phyloP scores from a whole-genome alignment of 2,113 vertebrate genomes.

The Apeltes quadracus region DNA sequence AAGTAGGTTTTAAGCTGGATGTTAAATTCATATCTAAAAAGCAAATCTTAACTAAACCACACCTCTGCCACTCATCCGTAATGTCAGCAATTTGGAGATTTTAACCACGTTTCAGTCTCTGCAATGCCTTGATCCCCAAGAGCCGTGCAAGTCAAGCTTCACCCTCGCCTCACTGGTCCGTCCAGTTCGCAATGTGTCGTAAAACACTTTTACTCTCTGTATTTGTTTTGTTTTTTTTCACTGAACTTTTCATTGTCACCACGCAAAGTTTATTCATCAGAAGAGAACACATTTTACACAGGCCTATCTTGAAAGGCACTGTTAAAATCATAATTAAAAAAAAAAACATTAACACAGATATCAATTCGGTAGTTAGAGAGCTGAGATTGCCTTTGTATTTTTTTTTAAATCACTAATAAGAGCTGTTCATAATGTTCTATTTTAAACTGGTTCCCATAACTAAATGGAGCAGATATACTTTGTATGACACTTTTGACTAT shows the following conservation, averaged over 20 bases:
- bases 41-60: conserved; percentile 5
- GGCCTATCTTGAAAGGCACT: not conserved
- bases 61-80: conserved; percentile 28
- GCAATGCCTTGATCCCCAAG: conserved; percentile 25
- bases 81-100: conserved; percentile 33
- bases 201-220: not conserved
- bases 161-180: conserved; percentile 8
- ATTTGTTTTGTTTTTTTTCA: conserved; percentile 1
- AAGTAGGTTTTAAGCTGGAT: conserved; percentile 12
- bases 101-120: conserved; percentile 25
- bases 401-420: too few relatives aligned
- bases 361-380: conserved; percentile 28
- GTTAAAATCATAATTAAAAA: not conserved
- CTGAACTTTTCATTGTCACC: not conserved
- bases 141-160: conserved; percentile 26
- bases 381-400: conserved; percentile 39
- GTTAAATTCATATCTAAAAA: conserved; percentile 21
- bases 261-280: not conserved
- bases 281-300: not conserved
- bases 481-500: conserved; percentile 21
- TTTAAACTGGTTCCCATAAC: conserved; percentile 7
- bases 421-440: too few relatives aligned
- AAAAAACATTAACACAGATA: conserved; percentile 28
- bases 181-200: not conserved
- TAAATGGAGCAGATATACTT: conserved; percentile 48